phyloP scores from a whole-genome alignment of 1,140 invertebrate species.

The Drosophila suzukii region DNA sequence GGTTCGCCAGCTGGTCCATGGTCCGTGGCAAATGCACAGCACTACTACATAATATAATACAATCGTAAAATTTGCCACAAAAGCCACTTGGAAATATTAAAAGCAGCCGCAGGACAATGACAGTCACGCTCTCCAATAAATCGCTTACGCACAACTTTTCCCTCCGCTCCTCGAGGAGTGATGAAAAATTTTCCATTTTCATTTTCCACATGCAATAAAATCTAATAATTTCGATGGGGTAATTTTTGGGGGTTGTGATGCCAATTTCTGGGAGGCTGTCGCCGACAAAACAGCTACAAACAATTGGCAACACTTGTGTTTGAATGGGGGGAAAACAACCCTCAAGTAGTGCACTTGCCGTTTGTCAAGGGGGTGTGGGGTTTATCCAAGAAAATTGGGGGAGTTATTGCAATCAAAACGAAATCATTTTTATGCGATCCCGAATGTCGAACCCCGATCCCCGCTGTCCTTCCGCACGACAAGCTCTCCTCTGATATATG shows the following conservation, averaged over 20 bases:
- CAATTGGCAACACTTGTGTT: conserved; percentile 83
- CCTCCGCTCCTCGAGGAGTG: conserved; percentile 19
- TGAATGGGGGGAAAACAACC: conserved; percentile 49
- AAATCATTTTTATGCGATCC: conserved; percentile 79
- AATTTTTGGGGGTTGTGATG: conserved; percentile 45
- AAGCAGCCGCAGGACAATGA: conserved; percentile 53
- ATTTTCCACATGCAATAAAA: conserved; percentile 73
- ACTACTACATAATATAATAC: conserved; percentile 38
- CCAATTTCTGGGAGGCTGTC: conserved; percentile 41
- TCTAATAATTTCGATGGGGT: conserved; percentile 65
- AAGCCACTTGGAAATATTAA: conserved; percentile 81
- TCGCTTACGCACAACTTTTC: conserved; percentile 59
- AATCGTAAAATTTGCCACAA: conserved; percentile 58
- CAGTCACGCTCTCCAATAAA: conserved; percentile 56
- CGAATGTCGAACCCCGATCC: background rate
- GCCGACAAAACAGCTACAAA: conserved; percentile 61
- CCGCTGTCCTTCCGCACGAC: conserved; percentile 36
- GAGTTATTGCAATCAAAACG: conserved; percentile 83
- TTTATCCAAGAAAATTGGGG: conserved; percentile 40
- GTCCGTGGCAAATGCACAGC: conserved; percentile 27
- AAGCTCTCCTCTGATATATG: conserved; percentile 74
- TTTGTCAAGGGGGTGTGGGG: background rate
- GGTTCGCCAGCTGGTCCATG: conserved; percentile 48
- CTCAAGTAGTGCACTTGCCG: conserved; percentile 65
- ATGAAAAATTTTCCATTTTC: conserved; percentile 73